Evolutionary conservation across 2,797 vertebrate genomes (phyloP), one percentile per base, ranked within the genome.

Genomic region (Sebastes flavidus): DNA sequence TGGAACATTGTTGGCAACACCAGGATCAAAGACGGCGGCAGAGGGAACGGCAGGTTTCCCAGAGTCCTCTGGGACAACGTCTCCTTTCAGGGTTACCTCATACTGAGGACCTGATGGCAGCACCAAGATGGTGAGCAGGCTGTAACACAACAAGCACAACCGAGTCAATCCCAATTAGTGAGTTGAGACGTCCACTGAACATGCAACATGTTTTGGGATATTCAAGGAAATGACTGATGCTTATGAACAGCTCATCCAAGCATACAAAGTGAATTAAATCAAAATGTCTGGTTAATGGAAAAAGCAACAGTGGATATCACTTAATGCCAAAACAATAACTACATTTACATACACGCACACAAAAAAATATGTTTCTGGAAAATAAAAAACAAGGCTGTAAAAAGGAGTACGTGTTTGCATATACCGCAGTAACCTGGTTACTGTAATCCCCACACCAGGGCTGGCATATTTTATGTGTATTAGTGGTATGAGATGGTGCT

Each of bases 81-180:
- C 95, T 90, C 98, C 98, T 94, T 96, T 96, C 72, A 99, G 83
- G 20, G 93, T 82, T 62, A 99, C 97, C 93, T 99, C 98, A 91
- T 99, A 99, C 77, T 99, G 97, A 88, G 99, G 98, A 18, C 99
- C 98, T 65, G 95, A 96, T 1, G 98, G 98, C 70, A 97, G 94
- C 85, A 99, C 98, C 72, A 98, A 88, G 87, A 99, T 97, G 78
- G 96, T 97, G 90, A 99, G 94, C 78, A 96, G 88, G 93, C 99
- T 99, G 92, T 0, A 78, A 79, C 80, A 89, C 32, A 65, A 75
- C 9, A 54, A 81, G 59, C 32, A 68, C 11, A 60, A 49, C 22
- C 62, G 66, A 49, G 38, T 66, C 22, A 3, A 27, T 18, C 30
- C 6, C 8, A 66, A 32, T 56, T 8, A 42, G 10, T 14, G 4